Evolutionary conservation across 2,888 invertebrate species (phyloP), one percentile per base, ranked within the genome.

Genomic region (Acronicta psi): DNA sequence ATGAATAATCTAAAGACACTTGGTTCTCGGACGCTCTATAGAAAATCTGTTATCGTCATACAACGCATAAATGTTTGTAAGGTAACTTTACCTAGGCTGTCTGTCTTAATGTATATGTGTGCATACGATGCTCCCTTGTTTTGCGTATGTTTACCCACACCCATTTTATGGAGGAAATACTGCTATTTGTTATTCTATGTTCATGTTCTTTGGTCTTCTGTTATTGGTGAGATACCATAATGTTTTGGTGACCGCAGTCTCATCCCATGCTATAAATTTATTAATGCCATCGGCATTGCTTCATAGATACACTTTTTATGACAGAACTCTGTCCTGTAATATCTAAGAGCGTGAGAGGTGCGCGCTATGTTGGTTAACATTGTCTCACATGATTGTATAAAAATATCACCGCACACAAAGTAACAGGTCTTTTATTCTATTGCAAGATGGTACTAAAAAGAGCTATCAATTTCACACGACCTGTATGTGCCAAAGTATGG

Each of bases 401-500:
- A 67, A 56, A 54, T 64, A 59, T 56, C 36, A 17, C 44, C 40
- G 41, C 45, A 29, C 25, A 64, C 57, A 75, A 54, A 42, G 52
- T 56, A 64, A 75, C 61, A 64, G 36, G 51, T 69, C 60, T 60
- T 59, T 52, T 44, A 54, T 58, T 54, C 25, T 62, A 46, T 57
- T 49, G 59, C 55, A 50, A 55, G 50, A 36, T 36, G 7, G 9
- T 29, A 43, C n/a, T 68, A 73, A 73, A 75, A 73, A 75, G 38
- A 51, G 7, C n/a, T 18, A 2, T 43, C n/a, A 57, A 54, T 11
- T 73, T 73, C 73, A 57, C 73, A 73, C 73, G 73, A 37, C 73
- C 56, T 53, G 51, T 63, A 43, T 51, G 43, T 41, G 42, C 50
- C 37, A 51, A 16, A 43, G 18, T 46, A 54, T 69, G 59, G 43